Conservation (phyloP, 2,888 invertebrate species). For the Dyspetes luteomarginatus region DNA sequence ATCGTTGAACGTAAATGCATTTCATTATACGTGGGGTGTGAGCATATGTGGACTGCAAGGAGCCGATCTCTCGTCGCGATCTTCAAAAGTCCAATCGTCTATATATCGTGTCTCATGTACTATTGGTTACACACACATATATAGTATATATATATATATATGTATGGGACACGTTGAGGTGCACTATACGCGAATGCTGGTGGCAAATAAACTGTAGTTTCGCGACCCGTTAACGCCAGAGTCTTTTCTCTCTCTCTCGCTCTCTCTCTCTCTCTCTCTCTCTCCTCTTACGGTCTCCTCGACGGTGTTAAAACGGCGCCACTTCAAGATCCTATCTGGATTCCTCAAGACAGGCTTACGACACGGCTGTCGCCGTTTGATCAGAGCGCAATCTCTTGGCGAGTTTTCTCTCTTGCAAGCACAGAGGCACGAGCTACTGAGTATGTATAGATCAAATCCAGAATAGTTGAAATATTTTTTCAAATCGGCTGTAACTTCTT, state of each 20-base stretch:
- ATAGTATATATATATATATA: slow-evolving; percentile 6
- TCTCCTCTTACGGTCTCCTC: slow-evolving; percentile 41
- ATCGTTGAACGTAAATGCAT: slow-evolving; percentile 49
- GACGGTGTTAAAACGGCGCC: slow-evolving; percentile 69
- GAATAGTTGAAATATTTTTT: no score
- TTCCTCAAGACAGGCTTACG: slow-evolving; percentile 67
- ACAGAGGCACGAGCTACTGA: slow-evolving; percentile 30
- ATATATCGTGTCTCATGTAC: slow-evolving; percentile 5
- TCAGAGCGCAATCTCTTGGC: slow-evolving; percentile 61
- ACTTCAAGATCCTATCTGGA: slow-evolving; percentile 67
- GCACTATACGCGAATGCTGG: slow-evolving; percentile 30
- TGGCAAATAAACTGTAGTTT: slow-evolving; percentile 57
- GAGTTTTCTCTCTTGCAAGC: slow-evolving; percentile 52
- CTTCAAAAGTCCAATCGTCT: slow-evolving; percentile 58
- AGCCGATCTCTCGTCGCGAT: slow-evolving; percentile 51
- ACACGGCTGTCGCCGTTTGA: slow-evolving; percentile 69
- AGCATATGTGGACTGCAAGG: slow-evolving; percentile 4
- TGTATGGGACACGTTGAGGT: slow-evolving; percentile 11
- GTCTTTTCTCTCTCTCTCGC: slow-evolving; percentile 24
- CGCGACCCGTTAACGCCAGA: slow-evolving; percentile 59
- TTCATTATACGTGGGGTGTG: slow-evolving; percentile 12
- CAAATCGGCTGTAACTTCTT: no score
- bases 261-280: slow-evolving; percentile 11
- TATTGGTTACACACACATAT: not conserved
- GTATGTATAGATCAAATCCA: no score